Evolutionary conservation across 2,797 vertebrate species (phyloP).

Genomic region (Borostomias antarcticus): DNA sequence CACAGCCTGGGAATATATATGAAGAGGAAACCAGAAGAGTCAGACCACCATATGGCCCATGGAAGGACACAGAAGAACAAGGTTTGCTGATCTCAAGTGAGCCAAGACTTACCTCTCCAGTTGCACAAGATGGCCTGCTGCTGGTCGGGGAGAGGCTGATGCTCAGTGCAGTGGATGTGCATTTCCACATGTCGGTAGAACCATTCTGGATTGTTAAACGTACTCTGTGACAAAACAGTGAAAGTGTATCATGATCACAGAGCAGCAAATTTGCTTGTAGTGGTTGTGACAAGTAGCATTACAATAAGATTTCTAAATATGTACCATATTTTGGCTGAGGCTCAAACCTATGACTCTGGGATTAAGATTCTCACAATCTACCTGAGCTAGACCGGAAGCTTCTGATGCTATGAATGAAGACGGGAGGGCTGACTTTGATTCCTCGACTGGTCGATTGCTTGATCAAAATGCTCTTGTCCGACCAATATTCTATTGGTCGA

Average conservation of each 20-base stretch:
- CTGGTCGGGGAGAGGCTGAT: conserved; percentile 72
- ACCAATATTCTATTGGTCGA: too few species aligned
- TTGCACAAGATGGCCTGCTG: conserved; percentile 77
- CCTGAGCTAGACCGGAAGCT: too few species aligned
- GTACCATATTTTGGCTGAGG: too few species aligned
- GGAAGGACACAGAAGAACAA: not conserved
- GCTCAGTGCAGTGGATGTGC: conserved; percentile 75
- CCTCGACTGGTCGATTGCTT: too few species aligned
- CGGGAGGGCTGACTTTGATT: too few species aligned
- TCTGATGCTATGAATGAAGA: too few species aligned
- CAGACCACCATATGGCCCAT: not conserved
- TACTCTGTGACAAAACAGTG: conserved; percentile 61
- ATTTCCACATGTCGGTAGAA: conserved; percentile 82
- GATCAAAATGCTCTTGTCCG: too few species aligned
- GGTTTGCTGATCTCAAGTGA: not conserved
- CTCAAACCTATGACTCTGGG: too few species aligned
- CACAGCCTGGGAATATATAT: conserved; percentile 55
- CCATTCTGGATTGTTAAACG: conserved; percentile 82
- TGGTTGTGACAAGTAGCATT: not conserved
- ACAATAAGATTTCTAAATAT: too few species aligned
- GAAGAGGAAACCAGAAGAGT: not conserved
- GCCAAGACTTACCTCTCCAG: conserved; percentile 67
- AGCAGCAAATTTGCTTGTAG: not conserved
- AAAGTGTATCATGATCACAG: not conserved
- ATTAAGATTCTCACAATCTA: too few species aligned